A percentile compares a stretch with the other conserved stretches of the same genome.
phyloP scores from a whole-genome alignment of 2,797 vertebrate genomes.

The Characodon lateralis region DNA sequence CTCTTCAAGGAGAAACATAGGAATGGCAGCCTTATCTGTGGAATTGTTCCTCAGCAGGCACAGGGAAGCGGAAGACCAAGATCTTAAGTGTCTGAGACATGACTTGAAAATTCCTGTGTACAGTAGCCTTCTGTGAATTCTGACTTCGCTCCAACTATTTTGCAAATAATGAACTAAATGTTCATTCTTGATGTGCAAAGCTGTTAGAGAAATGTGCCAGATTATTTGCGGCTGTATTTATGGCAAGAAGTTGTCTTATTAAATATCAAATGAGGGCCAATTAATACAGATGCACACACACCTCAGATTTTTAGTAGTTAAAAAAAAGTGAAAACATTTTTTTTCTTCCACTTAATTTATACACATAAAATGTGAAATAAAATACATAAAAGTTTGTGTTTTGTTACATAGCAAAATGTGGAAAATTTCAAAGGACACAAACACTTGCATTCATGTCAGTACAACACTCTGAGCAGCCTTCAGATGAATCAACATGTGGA shows the following conservation, averaged over 20 bases:
- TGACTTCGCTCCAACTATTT: too few species aligned
- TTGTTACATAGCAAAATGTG: not conserved
- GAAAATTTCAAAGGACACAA: not conserved
- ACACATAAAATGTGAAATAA: not conserved
- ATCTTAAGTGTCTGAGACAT: not conserved
- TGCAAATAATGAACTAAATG: too few species aligned
- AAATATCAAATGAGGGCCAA: not conserved
- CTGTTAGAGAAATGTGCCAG: not conserved
- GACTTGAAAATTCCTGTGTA: not conserved
- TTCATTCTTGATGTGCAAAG: too few species aligned
- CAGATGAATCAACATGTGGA: constrained; percentile 61
- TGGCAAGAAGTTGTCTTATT: not conserved
- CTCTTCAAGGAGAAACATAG: too few species aligned
- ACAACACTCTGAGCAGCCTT: not conserved
- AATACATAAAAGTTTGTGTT: not conserved
- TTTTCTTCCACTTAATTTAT: too few species aligned
- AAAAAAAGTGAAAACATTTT: too few species aligned
- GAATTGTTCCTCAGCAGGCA: not conserved
- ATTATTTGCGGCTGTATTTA: not conserved
- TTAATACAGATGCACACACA: not conserved
- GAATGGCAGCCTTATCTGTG: not conserved
- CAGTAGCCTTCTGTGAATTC: not conserved
- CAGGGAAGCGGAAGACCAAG: not conserved
- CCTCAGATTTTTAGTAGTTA: too few species aligned
- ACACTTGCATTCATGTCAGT: not conserved